Evolutionary conservation across 2,888 invertebrate genomes (phyloP).

Genomic region (Smittia sp.): DNA sequence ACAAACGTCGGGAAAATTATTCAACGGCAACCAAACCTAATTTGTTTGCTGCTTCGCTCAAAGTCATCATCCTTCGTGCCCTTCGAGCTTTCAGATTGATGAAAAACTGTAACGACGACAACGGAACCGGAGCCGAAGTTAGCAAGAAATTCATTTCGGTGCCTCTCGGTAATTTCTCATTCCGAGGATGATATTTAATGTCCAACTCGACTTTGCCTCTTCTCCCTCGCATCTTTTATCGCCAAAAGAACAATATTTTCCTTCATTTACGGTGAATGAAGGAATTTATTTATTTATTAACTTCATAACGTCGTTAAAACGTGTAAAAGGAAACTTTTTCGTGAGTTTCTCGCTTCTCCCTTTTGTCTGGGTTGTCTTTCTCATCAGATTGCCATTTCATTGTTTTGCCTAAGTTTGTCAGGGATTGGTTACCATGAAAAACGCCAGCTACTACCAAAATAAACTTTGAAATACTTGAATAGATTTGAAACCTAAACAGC

Average conservation of each 20-base stretch:
- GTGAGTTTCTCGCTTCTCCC: too few species aligned
- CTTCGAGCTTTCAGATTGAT: not conserved
- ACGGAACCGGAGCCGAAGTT: not conserved
- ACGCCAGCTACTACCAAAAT: too few species aligned
- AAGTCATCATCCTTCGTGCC: too few species aligned
- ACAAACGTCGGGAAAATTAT: not conserved
- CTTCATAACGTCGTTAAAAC: not conserved
- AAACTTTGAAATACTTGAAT: too few species aligned
- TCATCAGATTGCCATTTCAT: too few species aligned
- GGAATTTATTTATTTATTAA: constrained; percentile 1
- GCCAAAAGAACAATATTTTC: not conserved
- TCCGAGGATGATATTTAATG: not conserved
- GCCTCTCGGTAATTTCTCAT: not conserved
- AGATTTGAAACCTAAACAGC: too few species aligned
- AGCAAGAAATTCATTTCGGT: not conserved
- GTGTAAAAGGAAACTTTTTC: too few species aligned
- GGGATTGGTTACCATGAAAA: too few species aligned
- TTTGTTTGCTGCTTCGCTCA: not conserved
- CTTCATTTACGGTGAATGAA: too few species aligned
- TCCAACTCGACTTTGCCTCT: not conserved
- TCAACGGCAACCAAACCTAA: not conserved
- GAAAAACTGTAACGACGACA: not conserved
- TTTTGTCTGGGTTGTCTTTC: too few species aligned
- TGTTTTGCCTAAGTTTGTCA: too few species aligned
- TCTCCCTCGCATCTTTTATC: constrained; percentile 3